Evolutionary conservation across 1,140 invertebrate species (phyloP).

Genomic region (Platorchestia sp.): DNA sequence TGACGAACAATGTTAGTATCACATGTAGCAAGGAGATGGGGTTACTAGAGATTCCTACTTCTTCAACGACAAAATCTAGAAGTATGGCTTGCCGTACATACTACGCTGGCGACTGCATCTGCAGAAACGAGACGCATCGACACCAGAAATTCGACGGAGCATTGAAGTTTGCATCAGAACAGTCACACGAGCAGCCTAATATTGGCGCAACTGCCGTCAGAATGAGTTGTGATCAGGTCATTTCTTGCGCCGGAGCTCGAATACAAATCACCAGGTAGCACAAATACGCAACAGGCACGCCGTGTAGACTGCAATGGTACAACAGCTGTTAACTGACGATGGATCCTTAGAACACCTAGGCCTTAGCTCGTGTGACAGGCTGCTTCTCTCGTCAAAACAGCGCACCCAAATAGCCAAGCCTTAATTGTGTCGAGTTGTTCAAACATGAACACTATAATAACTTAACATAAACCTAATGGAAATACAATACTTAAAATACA

Average conservation of each 20-base stretch:
- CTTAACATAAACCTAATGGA: slow-evolving; percentile 31
- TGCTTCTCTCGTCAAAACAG: not conserved
- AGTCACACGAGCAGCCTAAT: not conserved
- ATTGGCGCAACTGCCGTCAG: not conserved
- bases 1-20: not conserved
- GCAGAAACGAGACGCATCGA: not conserved
- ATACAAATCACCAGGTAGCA: not conserved
- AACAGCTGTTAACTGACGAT: not conserved
- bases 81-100: not conserved
- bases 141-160: not conserved
- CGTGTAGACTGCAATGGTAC: not conserved
- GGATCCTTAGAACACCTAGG: not conserved
- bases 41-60: not conserved
- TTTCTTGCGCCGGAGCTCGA: not conserved
- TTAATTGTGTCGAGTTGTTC: not conserved
- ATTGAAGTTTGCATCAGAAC: not conserved
- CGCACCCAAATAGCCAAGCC: not conserved
- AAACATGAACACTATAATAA: not conserved
- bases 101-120: not conserved
- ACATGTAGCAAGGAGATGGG: not conserved
- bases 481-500: slow-evolving; percentile 15
- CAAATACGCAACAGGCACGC: not conserved
- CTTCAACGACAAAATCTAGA: not conserved
- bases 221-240: not conserved
- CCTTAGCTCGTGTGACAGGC: too few species aligned